phyloP scores from a whole-genome alignment of 2,113 vertebrate genomes.

The Daboia siamensis region DNA sequence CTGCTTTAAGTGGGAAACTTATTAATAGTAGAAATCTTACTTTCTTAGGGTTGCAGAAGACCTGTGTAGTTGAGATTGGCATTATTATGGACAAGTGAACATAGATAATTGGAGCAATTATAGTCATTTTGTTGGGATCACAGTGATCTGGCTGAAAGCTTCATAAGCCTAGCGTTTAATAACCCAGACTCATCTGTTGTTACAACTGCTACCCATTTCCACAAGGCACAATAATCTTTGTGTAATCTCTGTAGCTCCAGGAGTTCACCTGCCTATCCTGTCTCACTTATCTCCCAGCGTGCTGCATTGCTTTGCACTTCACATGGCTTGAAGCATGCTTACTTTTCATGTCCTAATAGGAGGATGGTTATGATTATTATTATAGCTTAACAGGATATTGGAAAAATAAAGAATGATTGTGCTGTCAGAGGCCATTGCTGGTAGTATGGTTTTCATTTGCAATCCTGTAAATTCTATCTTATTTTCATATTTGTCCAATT shows the following conservation, averaged over 20 bases:
- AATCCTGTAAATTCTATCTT: constrained; percentile 47
- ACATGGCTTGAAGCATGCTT: background rate
- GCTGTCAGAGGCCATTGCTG: constrained; percentile 15
- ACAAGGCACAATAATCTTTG: background rate
- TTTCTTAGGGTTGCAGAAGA: background rate
- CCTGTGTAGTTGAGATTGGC: background rate
- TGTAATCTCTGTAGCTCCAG: background rate
- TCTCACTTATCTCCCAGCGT: background rate
- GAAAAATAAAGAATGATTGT: constrained; percentile 28
- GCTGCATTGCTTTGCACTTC: constrained; percentile 4
- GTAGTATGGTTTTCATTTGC: constrained; percentile 55
- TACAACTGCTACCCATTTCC: background rate
- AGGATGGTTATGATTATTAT: constrained; percentile 29
- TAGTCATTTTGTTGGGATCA: background rate
- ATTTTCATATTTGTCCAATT: constrained; percentile 55
- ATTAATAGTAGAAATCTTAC: background rate
- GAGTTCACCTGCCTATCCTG: background rate
- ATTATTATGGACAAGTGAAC: background rate
- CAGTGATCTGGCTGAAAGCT: background rate
- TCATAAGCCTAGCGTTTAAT: background rate
- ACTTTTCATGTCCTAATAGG: constrained; percentile 33
- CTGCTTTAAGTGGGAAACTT: background rate
- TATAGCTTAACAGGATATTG: constrained; percentile 23
- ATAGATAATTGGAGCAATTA: background rate
- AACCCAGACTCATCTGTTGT: background rate